Conservation (phyloP, 2,797 vertebrate species). For the Bucorvus abyssinicus region DNA sequence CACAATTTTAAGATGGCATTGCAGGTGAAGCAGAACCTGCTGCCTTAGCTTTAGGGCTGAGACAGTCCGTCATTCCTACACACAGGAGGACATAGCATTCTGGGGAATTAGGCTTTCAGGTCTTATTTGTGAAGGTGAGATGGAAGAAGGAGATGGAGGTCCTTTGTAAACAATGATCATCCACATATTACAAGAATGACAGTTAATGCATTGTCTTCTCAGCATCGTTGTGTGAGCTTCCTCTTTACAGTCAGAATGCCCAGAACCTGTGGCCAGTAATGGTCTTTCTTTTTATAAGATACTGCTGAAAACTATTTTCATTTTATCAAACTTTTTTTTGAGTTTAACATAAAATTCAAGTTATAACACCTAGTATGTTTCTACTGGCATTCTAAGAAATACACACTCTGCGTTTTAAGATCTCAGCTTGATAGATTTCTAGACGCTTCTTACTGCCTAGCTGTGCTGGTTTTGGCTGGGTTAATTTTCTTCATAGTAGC, state of each 20-base stretch:
- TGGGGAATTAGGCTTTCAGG: background rate
- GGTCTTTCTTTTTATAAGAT: background rate
- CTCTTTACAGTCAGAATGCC: background rate
- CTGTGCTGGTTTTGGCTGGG: background rate
- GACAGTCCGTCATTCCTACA: background rate
- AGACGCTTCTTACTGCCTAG: background rate
- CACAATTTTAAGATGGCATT: background rate
- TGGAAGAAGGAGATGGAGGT: background rate
- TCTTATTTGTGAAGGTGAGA: background rate
- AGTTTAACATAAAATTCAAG: background rate
- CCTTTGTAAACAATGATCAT: background rate
- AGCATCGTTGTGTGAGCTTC: background rate
- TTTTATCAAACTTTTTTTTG: background rate
- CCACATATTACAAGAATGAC: background rate
- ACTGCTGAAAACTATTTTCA: background rate
- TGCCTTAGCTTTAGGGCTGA: background rate
- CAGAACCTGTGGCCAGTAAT: background rate
- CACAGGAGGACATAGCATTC: accelerated
- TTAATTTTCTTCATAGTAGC: no score
- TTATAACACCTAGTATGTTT: background rate
- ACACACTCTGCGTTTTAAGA: background rate
- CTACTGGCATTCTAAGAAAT: background rate
- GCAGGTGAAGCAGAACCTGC: background rate
- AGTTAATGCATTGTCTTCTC: background rate
- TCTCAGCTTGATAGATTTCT: background rate